A percentile compares a stretch with the other conserved stretches of the same genome.
Evolutionary conservation across 2,888 invertebrate genomes (phyloP).

Genomic region (Andrena flavipes): DNA sequence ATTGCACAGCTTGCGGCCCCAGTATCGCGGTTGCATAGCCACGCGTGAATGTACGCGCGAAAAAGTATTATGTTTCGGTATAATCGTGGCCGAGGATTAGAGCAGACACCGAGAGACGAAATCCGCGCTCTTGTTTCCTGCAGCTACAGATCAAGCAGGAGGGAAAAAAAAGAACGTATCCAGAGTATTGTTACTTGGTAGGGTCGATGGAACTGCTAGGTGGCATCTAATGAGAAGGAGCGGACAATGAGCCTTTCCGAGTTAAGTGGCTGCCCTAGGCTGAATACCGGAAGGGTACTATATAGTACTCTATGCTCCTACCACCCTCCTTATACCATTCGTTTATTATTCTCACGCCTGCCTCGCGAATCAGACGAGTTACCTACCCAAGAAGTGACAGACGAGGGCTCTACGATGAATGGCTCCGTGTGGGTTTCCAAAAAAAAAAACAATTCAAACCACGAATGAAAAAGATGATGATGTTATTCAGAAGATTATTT

Average conservation of each 20-base stretch:
- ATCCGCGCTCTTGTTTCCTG: conserved; percentile 58
- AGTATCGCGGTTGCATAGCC: not conserved
- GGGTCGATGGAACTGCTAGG: conserved; percentile 69
- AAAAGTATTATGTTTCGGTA: conserved; percentile 59
- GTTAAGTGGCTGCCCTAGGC: conserved; percentile 64
- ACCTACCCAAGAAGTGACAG: conserved; percentile 32
- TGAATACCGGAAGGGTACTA: conserved; percentile 60
- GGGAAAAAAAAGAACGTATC: conserved; percentile 59
- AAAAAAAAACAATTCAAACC: conserved; percentile 12
- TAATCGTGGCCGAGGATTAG: conserved; percentile 57
- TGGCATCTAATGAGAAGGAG: conserved; percentile 71
- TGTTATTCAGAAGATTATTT: not conserved
- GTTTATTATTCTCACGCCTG: conserved; percentile 68
- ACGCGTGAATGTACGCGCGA: not conserved
- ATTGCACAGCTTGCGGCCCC: too few relatives aligned
- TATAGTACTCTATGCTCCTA: conserved; percentile 46
- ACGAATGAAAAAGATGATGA: not conserved
- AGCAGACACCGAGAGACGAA: conserved; percentile 57
- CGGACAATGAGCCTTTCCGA: conserved; percentile 68
- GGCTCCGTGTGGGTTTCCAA: conserved; percentile 6
- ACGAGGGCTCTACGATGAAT: conserved; percentile 21
- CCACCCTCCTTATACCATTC: conserved; percentile 66
- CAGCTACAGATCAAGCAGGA: conserved; percentile 63
- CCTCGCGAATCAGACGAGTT: conserved; percentile 63
- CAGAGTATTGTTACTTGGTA: conserved; percentile 64